phyloP scores from a whole-genome alignment of 2,113 vertebrate genomes.

The Clarias macrocephalus region DNA sequence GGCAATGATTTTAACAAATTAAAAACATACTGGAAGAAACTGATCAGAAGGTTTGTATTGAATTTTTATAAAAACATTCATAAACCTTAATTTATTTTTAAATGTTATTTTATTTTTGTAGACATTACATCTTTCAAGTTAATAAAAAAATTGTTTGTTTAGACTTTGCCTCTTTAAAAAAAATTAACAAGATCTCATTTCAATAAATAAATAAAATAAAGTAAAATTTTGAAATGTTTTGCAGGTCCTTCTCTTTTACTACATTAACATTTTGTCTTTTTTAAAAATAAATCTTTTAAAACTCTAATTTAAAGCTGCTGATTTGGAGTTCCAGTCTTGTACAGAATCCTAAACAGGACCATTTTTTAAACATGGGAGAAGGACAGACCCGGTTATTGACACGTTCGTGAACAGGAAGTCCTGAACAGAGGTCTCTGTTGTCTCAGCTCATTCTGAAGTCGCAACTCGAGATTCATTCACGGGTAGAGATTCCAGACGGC shows the following conservation, averaged over 20 bases:
- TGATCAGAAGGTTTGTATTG: no score
- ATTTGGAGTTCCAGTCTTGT: neutral
- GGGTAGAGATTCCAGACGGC: neutral
- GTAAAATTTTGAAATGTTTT: no score
- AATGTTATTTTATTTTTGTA: neutral
- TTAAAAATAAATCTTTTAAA: neutral
- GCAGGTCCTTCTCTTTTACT: no score
- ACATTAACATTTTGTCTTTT: no score
- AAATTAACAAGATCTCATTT: no score
- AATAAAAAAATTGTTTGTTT: no score
- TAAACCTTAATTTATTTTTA: neutral
- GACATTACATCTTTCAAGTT: no score
- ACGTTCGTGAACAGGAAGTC: constrained; percentile 11
- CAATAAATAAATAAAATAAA: no score
- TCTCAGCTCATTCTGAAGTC: constrained; percentile 6
- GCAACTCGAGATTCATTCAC: neutral
- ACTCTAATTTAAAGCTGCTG: neutral
- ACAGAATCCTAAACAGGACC: neutral
- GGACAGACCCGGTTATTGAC: neutral
- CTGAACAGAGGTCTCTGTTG: constrained; percentile 15
- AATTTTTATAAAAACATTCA: no score
- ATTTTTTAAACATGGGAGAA: neutral
- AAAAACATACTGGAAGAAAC: no score
- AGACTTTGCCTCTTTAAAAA: no score
- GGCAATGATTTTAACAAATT: no score